Percentiles rank a stretch among this genome's conserved stretches.
phyloP scores from a whole-genome alignment of 2,797 vertebrate species.

The Pipistrellus pygmaeus region DNA sequence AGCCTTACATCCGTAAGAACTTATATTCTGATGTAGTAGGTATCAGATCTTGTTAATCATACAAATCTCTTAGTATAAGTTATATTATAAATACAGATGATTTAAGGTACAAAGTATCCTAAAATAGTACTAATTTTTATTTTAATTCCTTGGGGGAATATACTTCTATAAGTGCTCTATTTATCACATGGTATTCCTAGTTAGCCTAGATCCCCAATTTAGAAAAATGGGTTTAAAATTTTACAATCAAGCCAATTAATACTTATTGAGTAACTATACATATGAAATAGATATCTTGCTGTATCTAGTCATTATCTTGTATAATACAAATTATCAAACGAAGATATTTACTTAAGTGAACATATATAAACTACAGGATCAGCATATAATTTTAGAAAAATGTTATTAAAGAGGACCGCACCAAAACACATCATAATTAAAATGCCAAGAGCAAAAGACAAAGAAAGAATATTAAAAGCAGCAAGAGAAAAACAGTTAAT shows the following conservation, averaged over 20 bases:
- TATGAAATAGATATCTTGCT: constrained; percentile 37
- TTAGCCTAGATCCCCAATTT: not conserved
- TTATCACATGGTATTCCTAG: not conserved
- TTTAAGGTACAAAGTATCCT: not conserved
- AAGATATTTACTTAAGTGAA: constrained; percentile 8
- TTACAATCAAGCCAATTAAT: constrained; percentile 23
- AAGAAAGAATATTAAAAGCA: too few relatives aligned
- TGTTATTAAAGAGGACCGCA: not conserved
- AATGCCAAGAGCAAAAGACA: too few relatives aligned
- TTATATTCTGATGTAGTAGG: not conserved
- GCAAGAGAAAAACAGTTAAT: too few relatives aligned
- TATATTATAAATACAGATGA: constrained; percentile 11
- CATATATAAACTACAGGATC: not conserved
- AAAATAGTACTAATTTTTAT: not conserved
- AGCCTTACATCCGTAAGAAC: not conserved
- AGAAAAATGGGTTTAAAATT: not conserved
- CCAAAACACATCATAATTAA: too few relatives aligned
- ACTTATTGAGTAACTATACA: constrained; percentile 1
- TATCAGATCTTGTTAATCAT: not conserved
- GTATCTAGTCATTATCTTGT: not conserved
- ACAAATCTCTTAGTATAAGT: constrained; percentile 37
- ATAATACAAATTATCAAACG: not conserved
- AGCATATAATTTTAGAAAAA: not conserved
- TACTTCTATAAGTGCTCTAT: not conserved
- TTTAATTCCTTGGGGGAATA: not conserved